Base-by-base conservation (phyloP, 2,888 invertebrate genomes). In the Leptura quadrifasciata region DNA sequence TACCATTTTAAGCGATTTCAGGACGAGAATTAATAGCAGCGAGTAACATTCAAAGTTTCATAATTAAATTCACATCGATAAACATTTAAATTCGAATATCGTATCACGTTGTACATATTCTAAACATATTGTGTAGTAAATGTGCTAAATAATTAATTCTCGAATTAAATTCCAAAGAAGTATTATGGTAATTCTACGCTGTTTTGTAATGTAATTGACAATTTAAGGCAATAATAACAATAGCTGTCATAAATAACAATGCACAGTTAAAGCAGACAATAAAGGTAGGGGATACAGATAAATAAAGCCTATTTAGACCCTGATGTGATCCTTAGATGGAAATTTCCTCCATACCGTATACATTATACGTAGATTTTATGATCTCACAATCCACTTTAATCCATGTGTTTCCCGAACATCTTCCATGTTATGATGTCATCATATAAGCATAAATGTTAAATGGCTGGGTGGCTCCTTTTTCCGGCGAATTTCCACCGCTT, bases 381-480 rank as follows among this genome's bases (percentile, higher is more conserved):
- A 73, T 70, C 75, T 70, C 74, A 74, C 76, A 75, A 80, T 80
- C 75, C 75, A 78, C 79, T 80, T 80, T 79, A 80, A 79, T 80
- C 77, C 81, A 69, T 76, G 70, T 77, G 79, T 75, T 81, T 57
- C 57, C 69, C 76, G 35, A 57, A 68, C 31, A 31, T 68, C 68
- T 55, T 35, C 70, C 61, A 70, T 60, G 61, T 79, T 77, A 76
- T 80, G 80, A 77, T 79, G 78, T 80, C 82, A 79, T 80, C 73
- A 75, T 68, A 80, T 80, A 76, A 79, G 79, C 77, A 82, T 80
- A 80, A 82, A 80, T 80, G 79, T 80, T 79, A 76, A 80, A 82
- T 64, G 18, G 47, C 47, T 3, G 64, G 18, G 63, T 31, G 18
- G 64, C 47, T 47, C 39, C 21, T 21, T 18, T 18, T 21, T 64